Percentiles rank a stretch among this genome's conserved stretches.
Conservation (phyloP, 2,797 vertebrate genomes). For the Hippopotamyrus pictus region DNA sequence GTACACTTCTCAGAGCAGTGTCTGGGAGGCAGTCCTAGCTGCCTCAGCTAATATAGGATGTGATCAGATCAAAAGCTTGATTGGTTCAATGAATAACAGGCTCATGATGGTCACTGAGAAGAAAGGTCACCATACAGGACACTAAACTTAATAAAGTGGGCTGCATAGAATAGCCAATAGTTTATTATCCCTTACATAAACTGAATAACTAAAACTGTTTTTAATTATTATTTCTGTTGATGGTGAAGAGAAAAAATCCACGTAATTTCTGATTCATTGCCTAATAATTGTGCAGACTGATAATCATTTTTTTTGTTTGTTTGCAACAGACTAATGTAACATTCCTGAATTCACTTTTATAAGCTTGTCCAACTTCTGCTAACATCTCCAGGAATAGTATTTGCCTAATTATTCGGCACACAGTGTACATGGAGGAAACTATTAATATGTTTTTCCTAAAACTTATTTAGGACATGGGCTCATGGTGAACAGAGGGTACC, state of each 20-base stretch:
- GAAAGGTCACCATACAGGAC: neutral
- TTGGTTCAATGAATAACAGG: neutral
- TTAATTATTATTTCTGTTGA: neutral
- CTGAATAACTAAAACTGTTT: neutral
- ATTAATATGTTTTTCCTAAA: neutral
- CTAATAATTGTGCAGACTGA: neutral
- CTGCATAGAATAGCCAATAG: neutral
- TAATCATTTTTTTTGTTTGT: neutral
- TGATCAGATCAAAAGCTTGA: neutral
- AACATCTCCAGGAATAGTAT: neutral
- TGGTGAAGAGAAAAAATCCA: neutral
- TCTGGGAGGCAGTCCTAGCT: neutral
- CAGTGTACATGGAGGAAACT: neutral
- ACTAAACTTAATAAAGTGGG: neutral
- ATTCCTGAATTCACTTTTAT: neutral
- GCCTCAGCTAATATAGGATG: neutral
- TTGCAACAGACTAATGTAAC: neutral
- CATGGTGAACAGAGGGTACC: neutral
- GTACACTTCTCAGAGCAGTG: neutral
- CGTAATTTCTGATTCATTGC: neutral
- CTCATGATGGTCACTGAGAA: neutral
- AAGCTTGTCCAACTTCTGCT: neutral
- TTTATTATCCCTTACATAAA: neutral
- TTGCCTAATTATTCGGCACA: neutral
- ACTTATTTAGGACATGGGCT: neutral